Base-by-base conservation (phyloP, 2,888 invertebrate species). In the Lepetodrilus schrolli region DNA sequence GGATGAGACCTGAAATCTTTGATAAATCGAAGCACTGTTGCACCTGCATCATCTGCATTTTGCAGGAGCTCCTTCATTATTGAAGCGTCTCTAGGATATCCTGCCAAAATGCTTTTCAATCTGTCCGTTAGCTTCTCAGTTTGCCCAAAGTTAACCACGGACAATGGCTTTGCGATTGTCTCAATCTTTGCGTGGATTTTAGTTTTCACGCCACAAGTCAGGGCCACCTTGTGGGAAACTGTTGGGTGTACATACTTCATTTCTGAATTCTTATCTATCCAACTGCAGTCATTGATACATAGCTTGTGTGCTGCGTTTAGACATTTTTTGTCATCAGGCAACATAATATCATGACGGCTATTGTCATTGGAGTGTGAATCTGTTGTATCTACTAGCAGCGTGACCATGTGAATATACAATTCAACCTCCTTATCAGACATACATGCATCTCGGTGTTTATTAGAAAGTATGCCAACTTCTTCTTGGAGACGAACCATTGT, bases 31-130 rank as follows among this genome's bases (percentile, higher is more conserved):
- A 90, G 77, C 74, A 87, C 87, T 0, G 86, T 81, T 0, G 88
- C 86, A 1, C 83, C 80, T 17, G 88, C 86, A 78, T 88, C 87
- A 73, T 88, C 88, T 13, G 88, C 86, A 79, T 88, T 88, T 75
- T 88, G 88, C 1, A 89, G 73, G 7, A 89, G 76, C 79, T 89
- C 89, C 78, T 89, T 89, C 51, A 89, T 80, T 26, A 89, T 79
- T 8, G 84, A 84, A 49, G 80, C 75, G 66, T 87, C 88, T 68
- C 83, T 84, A 0, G 87, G 87, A 73, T 88, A 89, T 4, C 85
- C 82, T 1, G 80, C 73, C 4, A 89, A 73, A 37, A 89, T 83
- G 13, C 86, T 73, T 37, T 82, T 83, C n/a, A 89, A 74, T 50
- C 88, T 76, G 26, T 79, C 82, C 4, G 86, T 82, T 21, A 89